Evolutionary conservation across 2,113 vertebrate genomes (phyloP).

Genomic region (Meleagris gallopavo): DNA sequence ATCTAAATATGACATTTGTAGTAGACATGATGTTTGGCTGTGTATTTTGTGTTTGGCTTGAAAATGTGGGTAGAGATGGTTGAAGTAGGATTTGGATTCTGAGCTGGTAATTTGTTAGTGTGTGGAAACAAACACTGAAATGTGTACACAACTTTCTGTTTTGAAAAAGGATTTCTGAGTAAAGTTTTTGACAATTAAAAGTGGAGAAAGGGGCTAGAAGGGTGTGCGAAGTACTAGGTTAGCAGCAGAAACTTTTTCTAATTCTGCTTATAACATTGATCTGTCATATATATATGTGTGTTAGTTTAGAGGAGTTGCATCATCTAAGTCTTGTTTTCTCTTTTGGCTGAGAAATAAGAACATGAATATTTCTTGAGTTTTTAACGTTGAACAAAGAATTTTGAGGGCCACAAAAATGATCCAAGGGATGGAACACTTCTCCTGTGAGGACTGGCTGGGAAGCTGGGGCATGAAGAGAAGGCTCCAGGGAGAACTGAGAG

Average conservation of each 20-base stretch:
- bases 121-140: background rate
- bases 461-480: too few relatives aligned
- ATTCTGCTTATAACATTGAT: background rate
- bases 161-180: background rate
- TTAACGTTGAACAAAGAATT: background rate
- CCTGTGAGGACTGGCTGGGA: too few relatives aligned
- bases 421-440: too few relatives aligned
- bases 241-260: background rate
- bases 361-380: background rate
- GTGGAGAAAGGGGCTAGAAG: background rate
- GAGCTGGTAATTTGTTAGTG: background rate
- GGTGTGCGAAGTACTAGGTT: background rate
- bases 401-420: too few relatives aligned
- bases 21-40: background rate
- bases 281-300: background rate
- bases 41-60: background rate
- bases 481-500: too few relatives aligned
- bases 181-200: background rate
- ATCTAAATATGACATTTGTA: background rate
- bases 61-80: background rate
- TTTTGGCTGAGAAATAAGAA: background rate
- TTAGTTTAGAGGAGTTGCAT: background rate
- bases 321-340: fast-evolving
- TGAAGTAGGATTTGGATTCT: background rate
- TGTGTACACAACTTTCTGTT: background rate